Base-by-base conservation (phyloP, 2,113 vertebrate species). In the Aptenodytes forsteri region DNA sequence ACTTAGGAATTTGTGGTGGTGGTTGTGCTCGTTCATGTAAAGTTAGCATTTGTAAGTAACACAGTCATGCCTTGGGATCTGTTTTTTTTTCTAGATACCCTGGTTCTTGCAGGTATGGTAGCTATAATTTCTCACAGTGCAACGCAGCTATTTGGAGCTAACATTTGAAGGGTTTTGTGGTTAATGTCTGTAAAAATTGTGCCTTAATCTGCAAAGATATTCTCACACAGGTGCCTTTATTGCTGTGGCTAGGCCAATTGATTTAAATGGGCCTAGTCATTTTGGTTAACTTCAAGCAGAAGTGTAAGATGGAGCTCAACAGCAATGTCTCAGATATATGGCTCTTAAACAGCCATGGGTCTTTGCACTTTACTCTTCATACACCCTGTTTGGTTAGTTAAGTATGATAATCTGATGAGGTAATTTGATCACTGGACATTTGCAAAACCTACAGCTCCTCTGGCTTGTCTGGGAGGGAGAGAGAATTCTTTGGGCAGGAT, bases 21-120 rank as follows among this genome's bases (percentile, higher is more conserved):
- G 19, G 7, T 29, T 73, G 40, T 26, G 42, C 29, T 89, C 0
- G 0, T 32, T 81, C 38, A 42, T 11, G 11, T 38, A 16, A 55
- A 65, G 62, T 78, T 66, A 49, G 17, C 19, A 15, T 88, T 77
- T 88, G 1, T 46, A 46, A 50, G 20, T 29, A 50, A 56, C 8
- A 55, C 25, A 59, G 11, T 46, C 26, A 40, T 30, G 11, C 21
- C n/a, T 50, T 34, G 14, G 20, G 34, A 27, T 70, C 26, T 46
- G 13, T 4, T 66, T 54, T 89, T 40, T 69, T 32, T 32, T 42
- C 42, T 42, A 34, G 19, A 30, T 61, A 70, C 7, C 27, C 18
- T 49, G 13, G 11, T 77, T 85, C 40, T 29, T 85, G 49, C 54
- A 66, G 27, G 8, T 80, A 8, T 5, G 8, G 54, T 52, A 78